Evolutionary conservation across 2,888 invertebrate species (phyloP).

Genomic region (Lampropteryx suffumata): DNA sequence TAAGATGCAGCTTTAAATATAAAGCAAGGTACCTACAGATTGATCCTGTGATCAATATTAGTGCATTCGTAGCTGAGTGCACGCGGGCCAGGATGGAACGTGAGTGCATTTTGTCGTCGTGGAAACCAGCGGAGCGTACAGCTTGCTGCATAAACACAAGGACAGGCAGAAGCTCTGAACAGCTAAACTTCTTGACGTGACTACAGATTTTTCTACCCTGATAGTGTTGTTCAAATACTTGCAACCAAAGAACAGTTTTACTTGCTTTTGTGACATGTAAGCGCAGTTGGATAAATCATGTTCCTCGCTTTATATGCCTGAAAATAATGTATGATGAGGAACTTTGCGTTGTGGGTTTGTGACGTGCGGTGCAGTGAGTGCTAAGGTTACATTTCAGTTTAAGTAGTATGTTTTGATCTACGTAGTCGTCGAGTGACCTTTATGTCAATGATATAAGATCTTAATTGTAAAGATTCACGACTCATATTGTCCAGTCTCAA

Average conservation of each 20-base stretch:
- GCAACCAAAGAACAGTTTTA: conserved; percentile 31
- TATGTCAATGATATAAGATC: background rate
- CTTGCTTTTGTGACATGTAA: conserved; percentile 43
- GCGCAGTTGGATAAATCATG: conserved; percentile 32
- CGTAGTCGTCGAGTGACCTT: no score
- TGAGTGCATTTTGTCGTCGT: conserved; percentile 80
- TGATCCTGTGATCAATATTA: conserved; percentile 67
- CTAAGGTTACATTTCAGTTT: background rate
- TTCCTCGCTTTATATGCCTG: conserved; percentile 25
- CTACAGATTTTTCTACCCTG: conserved; percentile 60
- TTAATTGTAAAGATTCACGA: no score
- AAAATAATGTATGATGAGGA: conserved; percentile 22
- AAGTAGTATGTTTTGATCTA: no score
- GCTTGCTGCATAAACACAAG: conserved; percentile 61
- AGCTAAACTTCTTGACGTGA: conserved; percentile 48
- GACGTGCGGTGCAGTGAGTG: no score
- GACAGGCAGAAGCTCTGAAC: conserved; percentile 50
- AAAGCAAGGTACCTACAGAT: conserved; percentile 38
- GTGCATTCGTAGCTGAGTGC: conserved; percentile 65
- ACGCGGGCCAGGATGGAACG: conserved; percentile 57
- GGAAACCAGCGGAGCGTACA: conserved; percentile 66
- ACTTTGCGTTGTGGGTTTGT: conserved; percentile 7
- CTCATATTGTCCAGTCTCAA: no score
- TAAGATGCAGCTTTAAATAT: conserved; percentile 36
- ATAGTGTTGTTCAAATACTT: conserved; percentile 64